Percentiles rank a stretch among this genome's conserved stretches.
Conservation (phyloP, 2,113 vertebrate species). For the Crypturellus undulatus region DNA sequence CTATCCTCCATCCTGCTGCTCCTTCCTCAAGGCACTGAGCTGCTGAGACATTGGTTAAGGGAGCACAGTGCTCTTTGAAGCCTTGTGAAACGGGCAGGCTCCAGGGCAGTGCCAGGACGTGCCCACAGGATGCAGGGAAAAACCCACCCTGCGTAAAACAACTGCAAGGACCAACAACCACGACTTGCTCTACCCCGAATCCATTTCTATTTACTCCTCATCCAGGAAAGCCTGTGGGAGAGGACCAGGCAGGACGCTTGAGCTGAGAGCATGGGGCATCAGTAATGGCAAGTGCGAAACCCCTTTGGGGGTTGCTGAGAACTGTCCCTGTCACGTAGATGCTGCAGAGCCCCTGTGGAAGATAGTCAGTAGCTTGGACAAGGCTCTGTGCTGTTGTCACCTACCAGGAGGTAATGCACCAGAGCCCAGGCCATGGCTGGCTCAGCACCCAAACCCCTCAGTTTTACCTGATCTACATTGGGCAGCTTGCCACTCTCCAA, state of each 20-base stretch:
- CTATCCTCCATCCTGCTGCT: background rate
- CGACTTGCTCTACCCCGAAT: background rate
- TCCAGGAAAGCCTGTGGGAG: background rate
- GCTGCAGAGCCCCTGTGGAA: background rate
- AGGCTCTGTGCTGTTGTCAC: background rate
- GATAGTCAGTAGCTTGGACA: background rate
- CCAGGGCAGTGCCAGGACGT: background rate
- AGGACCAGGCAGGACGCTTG: background rate
- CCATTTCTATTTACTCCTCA: background rate
- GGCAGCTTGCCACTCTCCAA: constrained; percentile 77
- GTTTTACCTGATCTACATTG: constrained; percentile 75
- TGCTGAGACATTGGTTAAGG: background rate
- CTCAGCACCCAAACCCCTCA: background rate
- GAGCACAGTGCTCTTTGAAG: background rate
- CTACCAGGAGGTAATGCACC: background rate
- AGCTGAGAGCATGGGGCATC: background rate
- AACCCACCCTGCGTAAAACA: background rate
- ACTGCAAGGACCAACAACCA: background rate
- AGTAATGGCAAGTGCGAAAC: background rate
- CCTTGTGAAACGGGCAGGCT: background rate
- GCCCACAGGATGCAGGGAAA: background rate
- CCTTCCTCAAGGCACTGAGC: background rate
- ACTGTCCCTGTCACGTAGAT: background rate
- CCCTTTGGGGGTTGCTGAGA: background rate
- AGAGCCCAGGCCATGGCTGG: fast-evolving